These are phyloP conservation scores for Sylvietta virens DNA, from an alignment of 2,113 vertebrate genomes.

Conservation along the genomic window DNA sequence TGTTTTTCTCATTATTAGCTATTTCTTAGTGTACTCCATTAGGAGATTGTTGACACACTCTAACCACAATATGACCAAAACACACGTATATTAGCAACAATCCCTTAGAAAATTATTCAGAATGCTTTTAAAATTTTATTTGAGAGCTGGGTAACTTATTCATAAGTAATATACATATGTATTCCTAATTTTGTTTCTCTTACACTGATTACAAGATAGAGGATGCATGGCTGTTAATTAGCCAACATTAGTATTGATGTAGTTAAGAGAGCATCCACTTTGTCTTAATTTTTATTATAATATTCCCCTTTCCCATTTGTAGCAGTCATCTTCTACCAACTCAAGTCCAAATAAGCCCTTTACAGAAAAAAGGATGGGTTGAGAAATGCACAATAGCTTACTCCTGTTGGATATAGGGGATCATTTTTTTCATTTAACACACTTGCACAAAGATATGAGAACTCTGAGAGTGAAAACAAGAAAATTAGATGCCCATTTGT, in stretches of 20 bases:
- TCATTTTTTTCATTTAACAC: not conserved
- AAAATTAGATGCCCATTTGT: not conserved
- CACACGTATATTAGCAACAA: slow-evolving; percentile 3
- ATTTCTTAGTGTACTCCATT: slow-evolving; percentile 70
- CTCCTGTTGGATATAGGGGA: not conserved
- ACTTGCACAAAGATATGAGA: not conserved
- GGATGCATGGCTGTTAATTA: slow-evolving; percentile 8
- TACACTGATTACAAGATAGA: not conserved
- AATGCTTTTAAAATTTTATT: slow-evolving; percentile 33
- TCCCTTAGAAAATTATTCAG: slow-evolving; percentile 22
- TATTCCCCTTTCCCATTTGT: not conserved
- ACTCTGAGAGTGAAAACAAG: not conserved
- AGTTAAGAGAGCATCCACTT: not conserved
- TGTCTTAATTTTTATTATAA: not conserved
- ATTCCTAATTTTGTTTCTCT: slow-evolving; percentile 35
- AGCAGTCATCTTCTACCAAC: not conserved
- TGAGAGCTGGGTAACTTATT: slow-evolving; percentile 40
- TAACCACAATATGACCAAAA: slow-evolving; percentile 50
- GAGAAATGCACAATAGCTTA: not conserved
- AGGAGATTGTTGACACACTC: slow-evolving; percentile 68
- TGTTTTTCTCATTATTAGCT: slow-evolving; percentile 83
- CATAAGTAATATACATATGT: slow-evolving; percentile 28
- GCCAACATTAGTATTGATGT: not conserved
- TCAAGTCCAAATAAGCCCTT: not conserved
- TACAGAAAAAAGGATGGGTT: not conserved